These are phyloP conservation scores for Menidia beryllina DNA, from an alignment of 2,113 vertebrate genomes.

Conservation along the genomic window DNA sequence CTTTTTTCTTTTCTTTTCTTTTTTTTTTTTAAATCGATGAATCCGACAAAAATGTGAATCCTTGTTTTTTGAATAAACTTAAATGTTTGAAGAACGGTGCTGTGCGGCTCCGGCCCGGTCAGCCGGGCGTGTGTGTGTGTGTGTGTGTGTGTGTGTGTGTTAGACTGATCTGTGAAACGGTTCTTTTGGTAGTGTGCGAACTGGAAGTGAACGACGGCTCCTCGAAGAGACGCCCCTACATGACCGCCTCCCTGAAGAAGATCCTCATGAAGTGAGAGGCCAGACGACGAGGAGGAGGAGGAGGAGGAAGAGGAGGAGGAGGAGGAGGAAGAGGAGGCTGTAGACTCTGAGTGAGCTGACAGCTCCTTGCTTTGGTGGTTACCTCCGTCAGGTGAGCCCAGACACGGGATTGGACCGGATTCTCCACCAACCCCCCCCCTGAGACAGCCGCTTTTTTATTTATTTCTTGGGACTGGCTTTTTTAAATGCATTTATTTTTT, in stretches of 20 bases:
- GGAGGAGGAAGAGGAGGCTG: background rate
- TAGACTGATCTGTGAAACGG: background rate
- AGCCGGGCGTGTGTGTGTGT: no score
- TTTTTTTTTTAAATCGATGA: conserved; percentile 44
- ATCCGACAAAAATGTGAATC: conserved; percentile 73
- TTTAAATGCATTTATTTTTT: background rate
- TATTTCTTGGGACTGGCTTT: conserved; percentile 26
- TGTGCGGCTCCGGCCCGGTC: no score
- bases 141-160: background rate
- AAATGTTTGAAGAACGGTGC: conserved; percentile 62
- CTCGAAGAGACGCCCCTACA: conserved; percentile 71
- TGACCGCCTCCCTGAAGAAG: conserved; percentile 67
- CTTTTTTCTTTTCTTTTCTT: conserved; percentile 57
- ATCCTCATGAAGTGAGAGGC: conserved; percentile 69
- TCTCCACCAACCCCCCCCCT: conserved; percentile 11
- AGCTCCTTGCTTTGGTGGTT: background rate
- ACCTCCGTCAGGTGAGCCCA: no score
- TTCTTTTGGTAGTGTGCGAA: conserved; percentile 78
- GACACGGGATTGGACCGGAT: no score
- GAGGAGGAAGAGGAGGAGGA: conserved; percentile 11
- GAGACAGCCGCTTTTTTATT: conserved; percentile 10
- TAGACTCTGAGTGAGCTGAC: background rate
- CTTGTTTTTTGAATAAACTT: conserved; percentile 81
- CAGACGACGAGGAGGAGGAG: background rate
- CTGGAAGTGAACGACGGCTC: conserved; percentile 82